Evolutionary conservation across 2,113 vertebrate species (phyloP), one percentile per base, ranked within the genome.

Genomic region (Vanacampus margaritifer): DNA sequence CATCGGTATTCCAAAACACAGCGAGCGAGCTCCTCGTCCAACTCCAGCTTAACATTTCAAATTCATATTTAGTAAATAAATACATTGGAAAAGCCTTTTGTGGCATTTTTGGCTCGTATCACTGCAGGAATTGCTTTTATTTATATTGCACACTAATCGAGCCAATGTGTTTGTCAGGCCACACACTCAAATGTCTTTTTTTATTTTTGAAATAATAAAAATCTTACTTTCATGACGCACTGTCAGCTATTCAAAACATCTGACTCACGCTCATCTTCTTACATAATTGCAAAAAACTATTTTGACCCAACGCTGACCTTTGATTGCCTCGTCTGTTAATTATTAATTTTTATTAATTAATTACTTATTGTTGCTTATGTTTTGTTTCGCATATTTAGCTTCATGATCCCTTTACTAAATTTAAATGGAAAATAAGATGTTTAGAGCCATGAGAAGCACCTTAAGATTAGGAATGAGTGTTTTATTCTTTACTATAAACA

Each of bases 211-310:
- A 62, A 41, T 62, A 11, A 26, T 32, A 12, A 57, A 32, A 32
- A 14, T 6, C 36, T 61, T 61, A 14, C 6, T 43, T 61, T 62
- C 19, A 43, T 14, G 37, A 62, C 60, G 43, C 24, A 24, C 17
- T 62, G 23, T 62, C 58, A 61, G 58, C 58, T 23, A 61, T 61
- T 61, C 60, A 24, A 43, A 62, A 62, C 60, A 62, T 62, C 43
- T 62, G 60, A 43, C 39, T 23, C 35, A 61, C 36, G 2, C 21
- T 41, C 59, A 61, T 61, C 36, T 54, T 54, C 24, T 57, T 57
- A 57, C 26, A 57, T 32, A 32, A 6, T 17, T 57, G 26, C 14
- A 26, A 17, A 32, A 54, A 26, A 26, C 13, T 13, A 23, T 14
- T 54, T 54, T 3, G 12, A 54, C 23, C 12, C 11, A 54, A 24